phyloP scores from a whole-genome alignment of 2,797 vertebrate species.

The Crenuchus spilurus region DNA sequence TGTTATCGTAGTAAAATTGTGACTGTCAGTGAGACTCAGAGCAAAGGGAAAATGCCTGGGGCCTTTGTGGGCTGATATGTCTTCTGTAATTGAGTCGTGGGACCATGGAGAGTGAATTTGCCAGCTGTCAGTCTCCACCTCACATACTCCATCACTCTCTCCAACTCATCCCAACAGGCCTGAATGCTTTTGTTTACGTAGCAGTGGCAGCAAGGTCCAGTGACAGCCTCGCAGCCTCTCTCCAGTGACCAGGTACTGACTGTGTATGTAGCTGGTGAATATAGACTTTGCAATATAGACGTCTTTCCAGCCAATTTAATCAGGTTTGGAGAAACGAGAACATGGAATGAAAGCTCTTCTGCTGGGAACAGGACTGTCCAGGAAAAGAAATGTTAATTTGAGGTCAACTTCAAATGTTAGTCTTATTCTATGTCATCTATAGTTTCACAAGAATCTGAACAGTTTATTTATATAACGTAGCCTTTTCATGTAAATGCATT shows the following conservation, averaged over 20 bases:
- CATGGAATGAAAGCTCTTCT: too few relatives aligned
- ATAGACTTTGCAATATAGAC: not conserved
- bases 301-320: not conserved
- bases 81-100: conserved; percentile 67
- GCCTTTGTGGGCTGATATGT: conserved; percentile 67
- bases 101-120: conserved; percentile 59
- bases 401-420: too few relatives aligned
- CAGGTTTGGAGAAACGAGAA: too few relatives aligned
- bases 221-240: not conserved
- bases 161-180: conserved; percentile 10
- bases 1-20: conserved; percentile 33
- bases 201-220: conserved; percentile 18
- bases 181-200: conserved; percentile 19
- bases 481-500: too few relatives aligned
- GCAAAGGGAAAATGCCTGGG: conserved; percentile 35
- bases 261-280: conserved; percentile 2
- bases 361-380: too few relatives aligned
- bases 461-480: too few relatives aligned
- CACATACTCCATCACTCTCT: conserved; percentile 35
- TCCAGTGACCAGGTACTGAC: conserved; percentile 27
- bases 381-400: too few relatives aligned
- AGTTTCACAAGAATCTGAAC: not conserved
- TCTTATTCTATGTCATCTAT: too few relatives aligned
- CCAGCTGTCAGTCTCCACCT: conserved; percentile 69
- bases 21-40: conserved; percentile 22